Base-by-base conservation (phyloP, 2,797 vertebrate species). In the Hoplostethus atlanticus region DNA sequence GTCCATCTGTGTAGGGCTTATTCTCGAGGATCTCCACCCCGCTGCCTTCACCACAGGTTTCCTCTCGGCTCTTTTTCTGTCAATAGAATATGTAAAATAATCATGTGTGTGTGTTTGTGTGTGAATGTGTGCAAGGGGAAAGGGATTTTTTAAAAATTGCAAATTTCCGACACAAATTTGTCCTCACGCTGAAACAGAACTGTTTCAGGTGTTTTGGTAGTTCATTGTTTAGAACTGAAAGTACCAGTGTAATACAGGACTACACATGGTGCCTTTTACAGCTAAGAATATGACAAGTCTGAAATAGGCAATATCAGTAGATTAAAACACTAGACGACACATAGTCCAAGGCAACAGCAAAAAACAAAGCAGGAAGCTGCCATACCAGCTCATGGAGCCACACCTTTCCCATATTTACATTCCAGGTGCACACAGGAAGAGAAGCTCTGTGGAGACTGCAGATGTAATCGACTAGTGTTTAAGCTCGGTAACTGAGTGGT, bases 11-110 rank as follows among this genome's bases (percentile, higher is more conserved):
- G 88, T 99, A 99, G 0, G 98, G 98, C 73, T 96, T 95, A 88
- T 99, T 99, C 89, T 99, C 96, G 77, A 99, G 92, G 92, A 99
- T 99, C 92, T 99, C 98, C 77, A 99, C 98, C 0, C 98, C 98
- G 0, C 97, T 99, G 85, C 98, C 98, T 88, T 99, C 97, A 0
- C 98, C 98, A 3, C 95, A 96, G 15, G 95, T 99, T 91, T 99
- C 98, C n/a, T 99, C 97, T 53, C 97, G 93, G 93, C 98, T 99
- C 92, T 99, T 99, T 93, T 98, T 99, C 98, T 99, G 94, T 28
- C 72, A 76, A 54, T 44, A 28, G n/a, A 62, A 65, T 44, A 4
- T 28, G 28, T 2, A 11, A 5, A 12, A 54, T 6, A 60, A 12
- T 12, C 10, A 46, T 2, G 34, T 58, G 36, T 36, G 31, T 36